A percentile compares a stretch with the other conserved stretches of the same genome.
phyloP scores from a whole-genome alignment of 2,888 invertebrate genomes.

The Agonopterix subpropinquella region DNA sequence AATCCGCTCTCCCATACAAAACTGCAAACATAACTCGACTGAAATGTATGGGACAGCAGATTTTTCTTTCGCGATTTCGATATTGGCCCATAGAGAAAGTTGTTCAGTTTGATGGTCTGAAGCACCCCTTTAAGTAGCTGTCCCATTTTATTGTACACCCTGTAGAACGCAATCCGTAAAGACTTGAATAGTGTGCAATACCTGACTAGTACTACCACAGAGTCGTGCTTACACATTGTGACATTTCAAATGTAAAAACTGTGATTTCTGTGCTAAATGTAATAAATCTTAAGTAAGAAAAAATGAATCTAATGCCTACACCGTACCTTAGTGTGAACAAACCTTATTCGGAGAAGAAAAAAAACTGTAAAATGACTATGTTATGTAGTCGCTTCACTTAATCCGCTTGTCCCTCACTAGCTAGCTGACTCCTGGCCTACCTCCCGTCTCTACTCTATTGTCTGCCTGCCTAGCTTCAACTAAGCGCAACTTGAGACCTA shows the following conservation, averaged over 20 bases:
- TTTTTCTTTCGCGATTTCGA: too few species aligned
- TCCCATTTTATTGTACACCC: too few species aligned
- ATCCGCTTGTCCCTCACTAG: constrained; percentile 66
- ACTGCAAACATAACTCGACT: too few species aligned
- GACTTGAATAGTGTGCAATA: constrained; percentile 9
- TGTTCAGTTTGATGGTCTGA: too few species aligned
- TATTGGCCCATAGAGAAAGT: too few species aligned
- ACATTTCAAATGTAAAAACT: constrained; percentile 56
- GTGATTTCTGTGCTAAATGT: constrained; percentile 46
- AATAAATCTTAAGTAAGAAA: constrained; percentile 1
- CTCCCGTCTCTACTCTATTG: constrained; percentile 49
- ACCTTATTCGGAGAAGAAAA: constrained; percentile 46
- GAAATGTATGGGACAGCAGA: too few species aligned
- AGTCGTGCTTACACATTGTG: constrained; percentile 26
- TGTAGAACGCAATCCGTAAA: constrained; percentile 14
- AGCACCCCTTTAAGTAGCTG: too few species aligned
- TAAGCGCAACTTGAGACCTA: constrained; percentile 71
- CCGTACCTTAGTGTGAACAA: constrained; percentile 57
- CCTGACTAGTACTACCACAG: constrained; percentile 19
- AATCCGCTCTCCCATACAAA: too few species aligned
- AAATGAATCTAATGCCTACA: constrained; percentile 49
- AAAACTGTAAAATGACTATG: constrained; percentile 38
- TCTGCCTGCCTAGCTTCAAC: constrained; percentile 72
- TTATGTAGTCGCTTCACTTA: constrained; percentile 49
- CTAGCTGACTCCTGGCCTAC: constrained; percentile 55